Percentiles rank a stretch among this genome's conserved stretches.
These are phyloP conservation scores for Malurus melanocephalus DNA, from an alignment of 2,113 vertebrate genomes.

Conservation along the genomic window DNA sequence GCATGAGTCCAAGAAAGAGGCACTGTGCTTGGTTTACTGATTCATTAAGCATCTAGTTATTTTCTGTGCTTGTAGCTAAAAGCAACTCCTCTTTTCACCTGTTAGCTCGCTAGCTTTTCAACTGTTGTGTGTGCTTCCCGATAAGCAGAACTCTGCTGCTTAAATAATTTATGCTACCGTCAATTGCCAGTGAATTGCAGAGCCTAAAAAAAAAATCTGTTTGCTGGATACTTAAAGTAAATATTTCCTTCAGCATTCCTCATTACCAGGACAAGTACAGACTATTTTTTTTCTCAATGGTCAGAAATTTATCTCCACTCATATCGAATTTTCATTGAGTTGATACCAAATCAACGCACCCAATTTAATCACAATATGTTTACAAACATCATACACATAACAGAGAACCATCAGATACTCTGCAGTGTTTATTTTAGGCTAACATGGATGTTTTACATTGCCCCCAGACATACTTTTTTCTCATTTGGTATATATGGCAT, in stretches of 20 bases:
- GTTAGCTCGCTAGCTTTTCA: not conserved
- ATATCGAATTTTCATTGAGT: accelerated
- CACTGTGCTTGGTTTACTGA: not conserved
- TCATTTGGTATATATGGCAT: not conserved
- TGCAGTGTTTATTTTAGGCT: not conserved
- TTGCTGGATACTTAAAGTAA: not conserved
- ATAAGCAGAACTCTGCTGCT: not conserved
- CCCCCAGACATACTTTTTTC: not conserved
- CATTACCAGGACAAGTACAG: not conserved
- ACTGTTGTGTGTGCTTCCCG: not conserved
- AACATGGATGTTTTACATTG: not conserved
- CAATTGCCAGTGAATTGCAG: not conserved
- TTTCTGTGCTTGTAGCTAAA: not conserved
- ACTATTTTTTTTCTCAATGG: not conserved
- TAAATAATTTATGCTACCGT: not conserved
- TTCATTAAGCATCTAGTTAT: not conserved
- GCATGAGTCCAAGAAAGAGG: not conserved
- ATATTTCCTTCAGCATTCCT: not conserved
- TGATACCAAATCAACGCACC: not conserved
- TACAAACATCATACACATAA: not conserved
- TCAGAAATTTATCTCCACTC: not conserved
- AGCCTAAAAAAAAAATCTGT: not conserved
- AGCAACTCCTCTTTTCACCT: not conserved
- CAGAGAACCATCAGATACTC: not conserved
- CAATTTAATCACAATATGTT: not conserved